phyloP scores from a whole-genome alignment of 1,140 invertebrate species.

The Drosophila kurseongensis region DNA sequence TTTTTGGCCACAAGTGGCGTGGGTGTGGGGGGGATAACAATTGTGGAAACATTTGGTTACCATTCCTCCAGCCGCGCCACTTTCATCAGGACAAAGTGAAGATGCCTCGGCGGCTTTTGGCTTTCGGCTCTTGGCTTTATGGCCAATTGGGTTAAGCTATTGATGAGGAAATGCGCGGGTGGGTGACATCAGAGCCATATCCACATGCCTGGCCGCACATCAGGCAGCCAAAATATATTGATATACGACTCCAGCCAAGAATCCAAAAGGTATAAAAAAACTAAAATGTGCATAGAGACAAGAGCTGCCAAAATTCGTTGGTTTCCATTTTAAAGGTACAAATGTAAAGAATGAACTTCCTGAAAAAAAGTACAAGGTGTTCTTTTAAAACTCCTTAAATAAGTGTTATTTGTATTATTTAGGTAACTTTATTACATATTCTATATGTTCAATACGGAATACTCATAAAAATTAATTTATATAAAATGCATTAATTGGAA shows the following conservation, averaged over 20 bases:
- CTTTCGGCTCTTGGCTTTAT: slow-evolving; percentile 57
- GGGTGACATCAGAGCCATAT: slow-evolving; percentile 13
- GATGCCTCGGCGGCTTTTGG: slow-evolving; percentile 27
- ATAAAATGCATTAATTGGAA: no score
- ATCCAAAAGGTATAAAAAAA: slow-evolving; percentile 8
- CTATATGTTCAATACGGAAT: no score
- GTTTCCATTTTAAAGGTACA: neutral
- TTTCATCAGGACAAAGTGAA: slow-evolving; percentile 52
- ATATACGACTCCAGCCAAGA: slow-evolving; percentile 29
- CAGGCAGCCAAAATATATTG: slow-evolving; percentile 50
- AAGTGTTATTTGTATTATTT: no score
- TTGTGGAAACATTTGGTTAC: slow-evolving; percentile 57
- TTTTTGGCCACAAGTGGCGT: slow-evolving; percentile 56
- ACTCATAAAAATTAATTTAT: no score
- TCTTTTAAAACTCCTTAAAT: no score
- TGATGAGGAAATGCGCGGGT: slow-evolving; percentile 5
- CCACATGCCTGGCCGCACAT: slow-evolving; percentile 35
- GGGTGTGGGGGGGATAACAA: slow-evolving; percentile 6
- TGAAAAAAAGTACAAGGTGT: no score
- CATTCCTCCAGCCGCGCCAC: slow-evolving; percentile 31
- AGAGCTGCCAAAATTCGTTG: slow-evolving; percentile 17
- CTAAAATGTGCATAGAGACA: neutral
- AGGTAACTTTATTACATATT: no score
- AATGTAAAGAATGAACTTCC: neutral
- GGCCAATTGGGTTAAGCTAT: slow-evolving; percentile 51